Base-by-base conservation (phyloP, 30 jellyfish, hydroid and myxozoan genomes). In the Pelagia noctiluca region DNA sequence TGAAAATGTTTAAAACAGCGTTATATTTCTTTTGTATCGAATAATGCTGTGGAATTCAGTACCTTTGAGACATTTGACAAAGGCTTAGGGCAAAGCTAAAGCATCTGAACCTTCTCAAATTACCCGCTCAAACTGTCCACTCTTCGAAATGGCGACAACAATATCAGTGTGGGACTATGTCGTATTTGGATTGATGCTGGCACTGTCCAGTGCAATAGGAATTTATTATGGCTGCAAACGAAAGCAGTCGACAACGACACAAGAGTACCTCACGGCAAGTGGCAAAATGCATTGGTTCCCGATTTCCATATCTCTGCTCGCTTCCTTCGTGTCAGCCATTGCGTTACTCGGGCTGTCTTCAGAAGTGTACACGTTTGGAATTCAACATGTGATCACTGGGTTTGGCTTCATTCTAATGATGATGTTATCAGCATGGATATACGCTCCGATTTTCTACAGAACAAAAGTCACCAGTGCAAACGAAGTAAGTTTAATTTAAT, bases 361-460 rank as follows among this genome's bases (percentile, higher is more conserved):
- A 28, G 94, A 84, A 34, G 61, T 71, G 0, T 84, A 84, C 76
- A 84, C 94, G 10, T 84, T 38, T 62, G 94, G 94, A 8, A 33
- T 67, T 2, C 79, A 82, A 54, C 75, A 71, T 42, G 29, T 82
- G 13, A 50, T 89, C 35, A 32, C 77, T 46, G 42, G 35, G 32
- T 73, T 89, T 22, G 71, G 89, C 0, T 72, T 31, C 33, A 82
- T 88, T 0, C 25, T 75, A 5, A 65, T 89, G 34, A 24, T 89
- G 48, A 2, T 77, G 25, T 52, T 30, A 2, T 70, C 87, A 3
- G 94, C 95, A 1, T 30, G 38, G 65, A 78, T 89, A 38, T 89
- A 81, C 74, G 83, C 90, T 42, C 97, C 97, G 31, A 89, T 89
- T 16, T 89, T 89, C 46, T 89, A 89, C 84, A 50, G 79, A 35